phyloP scores from a whole-genome alignment of 2,113 vertebrate species.

The Oplegnathus fasciatus region DNA sequence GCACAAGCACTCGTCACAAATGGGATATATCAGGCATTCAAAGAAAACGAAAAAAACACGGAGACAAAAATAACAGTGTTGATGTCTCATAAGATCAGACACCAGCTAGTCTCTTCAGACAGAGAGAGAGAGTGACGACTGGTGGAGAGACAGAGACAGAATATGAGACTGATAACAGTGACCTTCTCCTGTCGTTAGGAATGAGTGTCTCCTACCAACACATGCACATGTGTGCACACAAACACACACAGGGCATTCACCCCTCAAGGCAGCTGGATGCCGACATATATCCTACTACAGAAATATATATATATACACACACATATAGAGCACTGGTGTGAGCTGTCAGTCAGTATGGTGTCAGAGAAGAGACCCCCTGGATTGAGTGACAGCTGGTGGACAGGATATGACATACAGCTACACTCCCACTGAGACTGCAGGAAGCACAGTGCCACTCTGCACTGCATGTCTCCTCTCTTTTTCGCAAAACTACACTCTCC shows the following conservation, averaged over 20 bases:
- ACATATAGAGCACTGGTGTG: slow-evolving; percentile 20
- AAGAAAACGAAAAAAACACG: background rate
- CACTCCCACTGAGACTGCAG: slow-evolving; percentile 55
- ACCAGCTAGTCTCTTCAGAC: slow-evolving; percentile 15
- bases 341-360: slow-evolving; percentile 65
- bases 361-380: slow-evolving; percentile 46
- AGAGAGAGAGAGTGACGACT: slow-evolving; percentile 29
- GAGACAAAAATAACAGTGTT: slow-evolving; percentile 16
- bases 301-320: background rate
- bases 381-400: slow-evolving; percentile 76
- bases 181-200: slow-evolving; percentile 76
- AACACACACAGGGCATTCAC: slow-evolving; percentile 35
- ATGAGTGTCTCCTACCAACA: slow-evolving; percentile 52
- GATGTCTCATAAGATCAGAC: slow-evolving; percentile 35
- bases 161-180: slow-evolving; percentile 64
- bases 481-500: slow-evolving; percentile 14
- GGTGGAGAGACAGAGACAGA: slow-evolving; percentile 30
- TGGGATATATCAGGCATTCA: background rate
- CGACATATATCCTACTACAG: slow-evolving; percentile 35
- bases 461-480: background rate
- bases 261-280: slow-evolving; percentile 47
- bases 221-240: slow-evolving; percentile 19
- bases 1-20: background rate
- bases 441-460: slow-evolving; percentile 40
- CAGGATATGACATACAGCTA: slow-evolving; percentile 74